These are phyloP conservation scores for Xylocopa sonorina DNA, from an alignment of 1,140 invertebrate genomes.

Conservation along the genomic window DNA sequence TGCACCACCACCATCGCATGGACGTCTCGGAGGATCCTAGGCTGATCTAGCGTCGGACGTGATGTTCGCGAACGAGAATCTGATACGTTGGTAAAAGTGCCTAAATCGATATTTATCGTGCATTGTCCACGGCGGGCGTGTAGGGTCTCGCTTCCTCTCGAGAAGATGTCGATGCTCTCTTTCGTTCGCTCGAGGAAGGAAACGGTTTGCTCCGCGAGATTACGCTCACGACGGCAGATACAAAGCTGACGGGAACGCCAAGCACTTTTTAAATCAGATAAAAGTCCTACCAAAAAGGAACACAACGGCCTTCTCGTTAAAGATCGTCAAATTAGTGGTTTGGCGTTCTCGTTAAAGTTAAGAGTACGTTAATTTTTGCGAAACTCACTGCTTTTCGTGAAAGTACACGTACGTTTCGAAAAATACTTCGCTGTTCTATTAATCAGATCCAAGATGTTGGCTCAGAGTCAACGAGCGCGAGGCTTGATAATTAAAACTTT, in stretches of 20 bases:
- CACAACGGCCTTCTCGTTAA: no score
- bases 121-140: not conserved
- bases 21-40: constrained; percentile 16
- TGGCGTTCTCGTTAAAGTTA: no score
- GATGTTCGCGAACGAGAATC: constrained; percentile 41
- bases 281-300: not conserved
- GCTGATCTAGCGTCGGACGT: not conserved
- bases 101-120: constrained; percentile 32
- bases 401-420: not conserved
- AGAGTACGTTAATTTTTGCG: no score
- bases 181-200: not conserved
- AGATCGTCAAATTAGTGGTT: no score
- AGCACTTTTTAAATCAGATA: not conserved
- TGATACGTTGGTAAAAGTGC: constrained; percentile 44
- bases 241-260: not conserved
- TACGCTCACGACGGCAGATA: not conserved
- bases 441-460: not conserved
- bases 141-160: constrained; percentile 25
- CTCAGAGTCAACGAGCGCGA: not conserved
- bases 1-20: constrained; percentile 29
- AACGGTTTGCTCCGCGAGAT: not conserved
- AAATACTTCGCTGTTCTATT: not conserved
- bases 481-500: not conserved
- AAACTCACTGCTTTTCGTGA: no score
- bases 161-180: not conserved